Evolutionary conservation across 2,113 vertebrate species (phyloP), one percentile per base, ranked within the genome.

Genomic region (Penelope pileata): DNA sequence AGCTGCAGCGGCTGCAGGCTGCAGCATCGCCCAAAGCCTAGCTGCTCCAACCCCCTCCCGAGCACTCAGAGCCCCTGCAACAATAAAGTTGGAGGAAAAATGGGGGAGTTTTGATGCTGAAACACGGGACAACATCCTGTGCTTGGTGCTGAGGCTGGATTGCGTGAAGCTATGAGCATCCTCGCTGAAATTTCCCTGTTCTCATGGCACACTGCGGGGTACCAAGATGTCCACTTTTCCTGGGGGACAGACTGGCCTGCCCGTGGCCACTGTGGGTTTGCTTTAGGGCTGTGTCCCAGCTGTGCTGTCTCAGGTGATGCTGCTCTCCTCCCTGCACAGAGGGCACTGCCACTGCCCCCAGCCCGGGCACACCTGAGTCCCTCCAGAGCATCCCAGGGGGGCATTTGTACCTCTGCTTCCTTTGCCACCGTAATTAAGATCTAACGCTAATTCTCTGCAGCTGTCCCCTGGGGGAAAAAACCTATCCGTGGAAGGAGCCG

Each of bases 1-100:
- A 97, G 91, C 8, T 97, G 81, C 96, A 96, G 88, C 4, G 30
- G 34, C 94, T 96, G 87, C 92, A 94, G 53, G 60, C 96, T 23
- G 54, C 47, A 4, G 30, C 92, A 36, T 45, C 93, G 0, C 47
- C 92, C 67, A 83, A 96, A 36, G 95, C 87, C 27, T 97, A 96
- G 70, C 51, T 9, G 2, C 67, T n/a, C n/a, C n/a, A n/a, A n/a
- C n/a, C n/a, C n/a, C n/a, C n/a, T n/a, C n/a, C n/a, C n/a, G n/a
- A n/a, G n/a, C n/a, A n/a, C n/a, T n/a, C 78, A 66, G 45, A 45
- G 77, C 36, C 64, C 11, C 59, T 88, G 89, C 85, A 90, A 79
- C 53, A 92, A 97, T 96, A 97, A 96, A 97, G 82, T 15, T 8
- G 29, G 50, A 90, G 42, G 42, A 34, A 81, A 83, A 79, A 36